Conservation (phyloP, 2,113 vertebrate species). For the Lagopus leucura region DNA sequence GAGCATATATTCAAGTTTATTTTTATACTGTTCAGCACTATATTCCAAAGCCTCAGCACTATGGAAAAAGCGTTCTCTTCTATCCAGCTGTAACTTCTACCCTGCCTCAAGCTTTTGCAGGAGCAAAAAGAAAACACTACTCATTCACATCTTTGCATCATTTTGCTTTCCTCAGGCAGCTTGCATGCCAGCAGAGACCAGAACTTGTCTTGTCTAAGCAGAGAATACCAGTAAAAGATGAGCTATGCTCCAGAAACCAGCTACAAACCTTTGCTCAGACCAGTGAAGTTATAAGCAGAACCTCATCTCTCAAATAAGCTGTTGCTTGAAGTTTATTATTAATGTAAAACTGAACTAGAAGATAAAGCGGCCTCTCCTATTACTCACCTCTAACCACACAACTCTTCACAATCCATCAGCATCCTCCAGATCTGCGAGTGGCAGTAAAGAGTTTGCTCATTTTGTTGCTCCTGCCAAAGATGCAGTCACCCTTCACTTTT, state of each 20-base stretch:
- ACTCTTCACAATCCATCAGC: not conserved
- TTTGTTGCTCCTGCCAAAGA: not conserved
- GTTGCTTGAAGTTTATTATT: not conserved
- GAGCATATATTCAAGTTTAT: conserved; percentile 64
- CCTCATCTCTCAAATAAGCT: not conserved
- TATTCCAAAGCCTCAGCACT: not conserved
- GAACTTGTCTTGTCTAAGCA: not conserved
- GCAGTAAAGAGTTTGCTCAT: not conserved
- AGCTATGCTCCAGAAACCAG: not conserved
- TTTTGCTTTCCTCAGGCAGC: not conserved
- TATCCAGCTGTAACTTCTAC: not conserved
- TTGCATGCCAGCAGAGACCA: not conserved
- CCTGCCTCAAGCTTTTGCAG: not conserved
- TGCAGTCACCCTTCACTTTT: not conserved
- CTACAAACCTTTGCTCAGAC: not conserved
- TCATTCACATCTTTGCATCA: not conserved
- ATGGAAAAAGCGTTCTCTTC: conserved; percentile 28
- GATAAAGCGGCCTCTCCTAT: not conserved
- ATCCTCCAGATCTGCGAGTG: not conserved
- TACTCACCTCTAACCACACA: not conserved
- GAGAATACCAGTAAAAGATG: not conserved
- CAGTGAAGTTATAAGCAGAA: not conserved
- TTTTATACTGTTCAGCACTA: conserved; percentile 47
- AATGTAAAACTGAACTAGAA: not conserved
- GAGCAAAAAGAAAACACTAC: not conserved